Percentiles rank a stretch among this genome's conserved stretches.
Conservation (phyloP, 2,113 vertebrate species). For the Sterrhoptilus dennistouni region DNA sequence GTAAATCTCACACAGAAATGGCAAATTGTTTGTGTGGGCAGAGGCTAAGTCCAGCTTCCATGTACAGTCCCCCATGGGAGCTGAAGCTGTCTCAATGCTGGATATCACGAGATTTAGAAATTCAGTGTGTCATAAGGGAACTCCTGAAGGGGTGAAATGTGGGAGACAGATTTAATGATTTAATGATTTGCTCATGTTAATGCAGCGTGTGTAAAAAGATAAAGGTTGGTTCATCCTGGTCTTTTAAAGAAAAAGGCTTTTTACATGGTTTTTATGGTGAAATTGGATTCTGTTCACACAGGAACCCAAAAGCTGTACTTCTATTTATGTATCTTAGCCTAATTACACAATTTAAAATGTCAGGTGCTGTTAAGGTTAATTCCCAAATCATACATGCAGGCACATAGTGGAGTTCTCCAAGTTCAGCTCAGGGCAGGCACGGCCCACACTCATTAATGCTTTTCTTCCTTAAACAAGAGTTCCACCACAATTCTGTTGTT, state of each 20-base stretch:
- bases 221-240: not conserved
- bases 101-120: not conserved
- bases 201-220: not conserved
- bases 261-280: not conserved
- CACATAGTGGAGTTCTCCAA: not conserved
- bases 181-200: accelerated
- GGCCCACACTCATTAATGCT: not conserved
- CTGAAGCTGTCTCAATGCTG: not conserved
- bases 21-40: not conserved
- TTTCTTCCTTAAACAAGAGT: not conserved
- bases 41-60: not conserved
- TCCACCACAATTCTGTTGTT: not conserved
- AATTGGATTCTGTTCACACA: not conserved
- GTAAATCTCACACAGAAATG: not conserved
- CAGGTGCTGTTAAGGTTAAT: conserved; percentile 3
- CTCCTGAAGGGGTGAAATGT: not conserved
- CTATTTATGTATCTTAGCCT: not conserved
- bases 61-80: not conserved
- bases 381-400: not conserved
- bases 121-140: not conserved
- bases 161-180: not conserved
- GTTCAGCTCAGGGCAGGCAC: not conserved
- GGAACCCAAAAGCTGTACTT: not conserved
- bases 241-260: not conserved
- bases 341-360: conserved; percentile 1